These are phyloP conservation scores for Propithecus deckenii DNA, from an alignment of 2,797 vertebrate species.

Conservation along the genomic window DNA sequence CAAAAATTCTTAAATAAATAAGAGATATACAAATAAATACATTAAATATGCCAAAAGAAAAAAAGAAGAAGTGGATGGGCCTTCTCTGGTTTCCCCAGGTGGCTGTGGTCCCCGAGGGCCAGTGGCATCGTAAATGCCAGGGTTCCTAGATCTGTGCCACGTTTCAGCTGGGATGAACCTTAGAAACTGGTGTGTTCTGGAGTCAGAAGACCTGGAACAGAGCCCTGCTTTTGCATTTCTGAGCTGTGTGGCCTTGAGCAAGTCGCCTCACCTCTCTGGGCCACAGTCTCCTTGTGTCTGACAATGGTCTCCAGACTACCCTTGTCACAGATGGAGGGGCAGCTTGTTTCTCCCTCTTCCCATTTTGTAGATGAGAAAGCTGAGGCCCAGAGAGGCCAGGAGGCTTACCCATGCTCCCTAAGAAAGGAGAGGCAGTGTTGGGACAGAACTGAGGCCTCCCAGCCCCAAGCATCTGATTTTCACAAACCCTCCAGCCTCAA, in stretches of 20 bases:
- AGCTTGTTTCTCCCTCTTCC: neutral
- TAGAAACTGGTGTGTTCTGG: neutral
- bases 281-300: neutral
- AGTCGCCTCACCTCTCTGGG: neutral
- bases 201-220: neutral
- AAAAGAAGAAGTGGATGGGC: neutral
- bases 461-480: neutral
- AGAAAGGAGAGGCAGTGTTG: neutral
- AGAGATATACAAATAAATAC: neutral
- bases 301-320: neutral
- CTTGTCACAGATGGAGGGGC: neutral
- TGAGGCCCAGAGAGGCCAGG: neutral
- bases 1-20: neutral
- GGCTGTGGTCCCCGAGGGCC: neutral
- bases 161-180: neutral
- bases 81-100: neutral
- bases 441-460: neutral
- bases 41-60: neutral
- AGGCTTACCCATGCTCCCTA: neutral
- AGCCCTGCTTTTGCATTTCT: neutral
- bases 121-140: neutral
- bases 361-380: neutral
- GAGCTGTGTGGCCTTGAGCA: neutral
- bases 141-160: rapidly evolving
- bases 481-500: neutral